Conservation (phyloP, 2,113 vertebrate species). For the Lagenorhynchus albirostris region DNA sequence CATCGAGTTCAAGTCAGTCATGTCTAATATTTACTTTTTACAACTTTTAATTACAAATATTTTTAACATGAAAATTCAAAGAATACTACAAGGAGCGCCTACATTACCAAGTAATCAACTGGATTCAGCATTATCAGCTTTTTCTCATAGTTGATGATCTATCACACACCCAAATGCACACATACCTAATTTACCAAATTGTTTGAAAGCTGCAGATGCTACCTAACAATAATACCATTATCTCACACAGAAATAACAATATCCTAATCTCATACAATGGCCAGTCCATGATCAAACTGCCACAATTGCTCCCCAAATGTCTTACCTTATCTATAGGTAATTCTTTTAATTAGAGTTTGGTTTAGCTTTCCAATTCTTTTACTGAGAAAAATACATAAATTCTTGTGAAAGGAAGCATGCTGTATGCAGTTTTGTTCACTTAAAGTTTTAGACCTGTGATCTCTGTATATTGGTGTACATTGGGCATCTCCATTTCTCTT, state of each 20-base stretch:
- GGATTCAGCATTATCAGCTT: not conserved
- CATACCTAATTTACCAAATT: not conserved
- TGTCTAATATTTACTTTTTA: slow-evolving; percentile 24
- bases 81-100: not conserved
- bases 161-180: not conserved
- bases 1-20: not conserved
- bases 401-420: not conserved
- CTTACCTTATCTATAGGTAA: not conserved
- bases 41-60: not conserved
- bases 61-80: not conserved
- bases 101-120: not conserved
- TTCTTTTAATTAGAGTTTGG: not conserved
- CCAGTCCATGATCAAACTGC: not conserved
- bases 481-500: not conserved
- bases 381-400: not conserved
- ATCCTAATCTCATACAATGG: not conserved
- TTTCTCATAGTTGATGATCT: not conserved
- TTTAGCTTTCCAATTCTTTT: not conserved
- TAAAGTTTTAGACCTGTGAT: not conserved
- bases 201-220: not conserved
- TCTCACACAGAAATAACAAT: not conserved
- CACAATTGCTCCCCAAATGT: not conserved
- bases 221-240: not conserved
- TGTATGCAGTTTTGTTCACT: not conserved
- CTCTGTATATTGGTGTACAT: not conserved